Base-by-base conservation (phyloP, 2,113 vertebrate genomes). In the Tupaia chinensis region DNA sequence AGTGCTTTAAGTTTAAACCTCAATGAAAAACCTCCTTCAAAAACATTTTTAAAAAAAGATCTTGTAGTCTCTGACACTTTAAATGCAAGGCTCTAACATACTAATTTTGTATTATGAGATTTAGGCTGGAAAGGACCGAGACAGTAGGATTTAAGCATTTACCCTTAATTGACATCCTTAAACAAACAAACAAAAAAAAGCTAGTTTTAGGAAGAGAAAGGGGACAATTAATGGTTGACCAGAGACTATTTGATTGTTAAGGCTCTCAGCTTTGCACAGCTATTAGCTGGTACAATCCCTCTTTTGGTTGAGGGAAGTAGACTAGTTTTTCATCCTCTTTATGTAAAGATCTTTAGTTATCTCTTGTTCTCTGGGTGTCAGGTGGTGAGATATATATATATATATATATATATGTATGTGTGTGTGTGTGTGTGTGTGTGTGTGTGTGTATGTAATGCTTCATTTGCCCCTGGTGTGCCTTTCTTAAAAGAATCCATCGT, bases 81-180 rank as follows among this genome's bases (percentile, higher is more conserved):
- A 89, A 91, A 76, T 95, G 25, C 22, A 88, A 63, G 80, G 89
- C 68, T 92, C 79, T 60, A 95, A 88, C 3, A 8, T 88, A 81
- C 68, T 85, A 78, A 90, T 97, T 96, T 82, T 87, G 23, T 84
- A 69, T 94, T 95, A n/a, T 68, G 87, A 93, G 70, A 95, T 85
- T 89, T 70, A 74, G 77, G 63, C 20, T 92, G 68, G 72, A 93
- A 95, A 87, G 54, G 54, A 89, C 68, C 91, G 32, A 89, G 66
- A 82, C 74, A 91, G 16, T 94, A 72, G 54, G 66, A 91, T 87
- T 92, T 95, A 96, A 93, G 29, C 34, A 84, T 29, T 78, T 91
- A 56, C n/a, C 60, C 11, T 96, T 89, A 91, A 83, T 17, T 65
- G 60, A 78, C 63, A 81, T 72, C 20, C 23, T 19, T 14, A 19